These are phyloP conservation scores for Labeo calbasu DNA, from an alignment of 2,797 vertebrate genomes.

Conservation along the genomic window DNA sequence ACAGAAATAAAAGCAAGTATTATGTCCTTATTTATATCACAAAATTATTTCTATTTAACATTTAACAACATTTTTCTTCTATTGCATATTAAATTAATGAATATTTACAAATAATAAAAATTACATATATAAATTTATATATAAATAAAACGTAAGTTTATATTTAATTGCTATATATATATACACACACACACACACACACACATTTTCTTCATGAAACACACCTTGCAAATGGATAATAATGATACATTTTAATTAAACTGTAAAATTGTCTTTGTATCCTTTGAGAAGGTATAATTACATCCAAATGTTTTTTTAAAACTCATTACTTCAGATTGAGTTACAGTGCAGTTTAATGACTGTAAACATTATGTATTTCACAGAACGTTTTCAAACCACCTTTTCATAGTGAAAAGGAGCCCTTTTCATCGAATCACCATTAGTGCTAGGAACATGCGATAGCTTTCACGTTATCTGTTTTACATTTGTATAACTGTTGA, in stretches of 20 bases:
- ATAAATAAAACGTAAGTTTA: too few species aligned
- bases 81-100: too few species aligned
- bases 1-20: too few species aligned
- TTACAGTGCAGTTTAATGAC: background rate
- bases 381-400: background rate
- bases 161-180: too few species aligned
- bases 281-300: background rate
- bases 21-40: too few species aligned
- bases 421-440: background rate
- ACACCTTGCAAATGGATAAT: background rate
- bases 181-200: too few species aligned
- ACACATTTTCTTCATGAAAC: background rate
- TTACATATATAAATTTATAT: too few species aligned
- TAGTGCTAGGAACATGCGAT: background rate
- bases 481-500: slow-evolving; percentile 19
- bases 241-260: background rate
- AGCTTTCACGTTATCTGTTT: background rate
- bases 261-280: background rate
- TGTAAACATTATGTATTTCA: background rate
- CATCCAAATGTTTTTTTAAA: background rate
- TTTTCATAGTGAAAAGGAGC: background rate
- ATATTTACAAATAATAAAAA: too few species aligned
- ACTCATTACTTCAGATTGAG: background rate
- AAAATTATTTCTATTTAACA: too few species aligned
- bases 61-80: too few species aligned